Conservation (phyloP, 2,888 invertebrate species). For the Abrostola triplasia region DNA sequence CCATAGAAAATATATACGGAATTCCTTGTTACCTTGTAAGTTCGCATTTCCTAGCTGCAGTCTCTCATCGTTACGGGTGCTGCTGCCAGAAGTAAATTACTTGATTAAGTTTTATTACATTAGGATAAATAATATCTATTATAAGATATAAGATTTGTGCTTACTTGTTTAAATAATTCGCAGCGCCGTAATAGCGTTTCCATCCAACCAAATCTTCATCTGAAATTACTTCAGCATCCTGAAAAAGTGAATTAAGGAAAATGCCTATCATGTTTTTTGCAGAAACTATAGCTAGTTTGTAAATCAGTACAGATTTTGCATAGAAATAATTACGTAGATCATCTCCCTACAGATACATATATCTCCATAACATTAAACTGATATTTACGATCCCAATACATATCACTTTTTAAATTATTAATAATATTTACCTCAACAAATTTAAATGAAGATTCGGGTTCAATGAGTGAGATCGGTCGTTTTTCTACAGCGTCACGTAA, state of each 20-base stretch:
- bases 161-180: slow-evolving; percentile 81
- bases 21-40: slow-evolving; percentile 73
- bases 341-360: no score
- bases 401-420: no score
- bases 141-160: slow-evolving; percentile 28
- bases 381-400: no score
- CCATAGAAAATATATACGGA: slow-evolving; percentile 13
- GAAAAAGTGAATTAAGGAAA: slow-evolving; percentile 14
- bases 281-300: no score
- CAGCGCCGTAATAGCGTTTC: slow-evolving; percentile 81
- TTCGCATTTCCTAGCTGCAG: slow-evolving; percentile 82
- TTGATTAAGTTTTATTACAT: slow-evolving; percentile 8
- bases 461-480: slow-evolving; percentile 80
- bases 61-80: slow-evolving; percentile 74
- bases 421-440: slow-evolving; percentile 65
- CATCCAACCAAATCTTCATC: slow-evolving; percentile 54
- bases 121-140: background rate
- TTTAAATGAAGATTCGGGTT: slow-evolving; percentile 69
- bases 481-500: slow-evolving; percentile 92
- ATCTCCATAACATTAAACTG: no score
- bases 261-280: no score
- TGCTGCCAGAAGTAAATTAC: slow-evolving; percentile 60
- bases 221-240: slow-evolving; percentile 70
- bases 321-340: no score
- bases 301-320: no score